Evolutionary conservation across 2,113 vertebrate species (phyloP).

Genomic region (Acinonyx jubatus): DNA sequence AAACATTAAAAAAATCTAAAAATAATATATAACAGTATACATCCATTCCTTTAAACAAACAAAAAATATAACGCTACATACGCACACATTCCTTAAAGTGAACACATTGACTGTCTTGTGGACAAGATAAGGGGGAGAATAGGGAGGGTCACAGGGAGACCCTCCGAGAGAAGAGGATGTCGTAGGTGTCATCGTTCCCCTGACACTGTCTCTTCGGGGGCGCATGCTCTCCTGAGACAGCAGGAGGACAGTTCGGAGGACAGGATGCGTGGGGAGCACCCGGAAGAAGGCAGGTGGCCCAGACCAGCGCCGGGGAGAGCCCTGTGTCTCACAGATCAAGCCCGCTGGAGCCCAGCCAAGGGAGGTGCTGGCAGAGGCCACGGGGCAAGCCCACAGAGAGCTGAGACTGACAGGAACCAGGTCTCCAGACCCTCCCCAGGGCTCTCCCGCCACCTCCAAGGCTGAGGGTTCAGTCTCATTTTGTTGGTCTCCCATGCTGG

Average conservation of each 20-base stretch:
- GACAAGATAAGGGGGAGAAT: constrained; percentile 13
- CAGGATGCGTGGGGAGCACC: background rate
- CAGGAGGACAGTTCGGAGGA: background rate
- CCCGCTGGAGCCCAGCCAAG: background rate
- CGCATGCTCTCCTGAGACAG: rapidly evolving
- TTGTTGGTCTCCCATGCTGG: background rate
- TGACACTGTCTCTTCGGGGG: background rate
- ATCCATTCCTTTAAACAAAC: constrained; percentile 70
- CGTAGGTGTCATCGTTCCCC: background rate
- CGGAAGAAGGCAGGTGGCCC: background rate
- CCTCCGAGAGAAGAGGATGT: constrained; percentile 25
- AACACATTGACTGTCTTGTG: constrained; percentile 71
- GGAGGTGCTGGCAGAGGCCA: background rate
- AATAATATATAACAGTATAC: constrained; percentile 24
- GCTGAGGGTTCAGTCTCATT: background rate
- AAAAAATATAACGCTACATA: constrained; percentile 77
- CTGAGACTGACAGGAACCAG: background rate
- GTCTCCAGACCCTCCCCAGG: background rate
- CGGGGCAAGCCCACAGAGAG: background rate
- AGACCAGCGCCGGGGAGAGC: background rate
- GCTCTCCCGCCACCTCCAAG: background rate
- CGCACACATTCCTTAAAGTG: constrained; percentile 70
- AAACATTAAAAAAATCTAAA: too few species aligned
- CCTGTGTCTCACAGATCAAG: background rate
- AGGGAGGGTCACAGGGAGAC: constrained; percentile 52